Base-by-base conservation (phyloP, 2,797 vertebrate genomes). In the Corythornis leucogaster region DNA sequence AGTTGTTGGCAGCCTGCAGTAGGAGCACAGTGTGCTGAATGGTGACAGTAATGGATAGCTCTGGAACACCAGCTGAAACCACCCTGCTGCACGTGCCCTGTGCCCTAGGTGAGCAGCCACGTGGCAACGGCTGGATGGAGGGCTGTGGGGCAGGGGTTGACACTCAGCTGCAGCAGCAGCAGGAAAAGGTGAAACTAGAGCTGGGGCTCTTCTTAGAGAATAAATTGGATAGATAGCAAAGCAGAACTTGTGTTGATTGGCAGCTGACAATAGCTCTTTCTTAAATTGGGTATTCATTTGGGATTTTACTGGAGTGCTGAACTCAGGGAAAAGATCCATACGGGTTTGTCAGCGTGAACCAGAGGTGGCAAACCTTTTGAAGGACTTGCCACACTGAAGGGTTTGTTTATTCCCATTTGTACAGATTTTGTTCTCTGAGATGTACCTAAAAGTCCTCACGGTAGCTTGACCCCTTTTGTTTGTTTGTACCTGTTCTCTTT, bases 251-350 rank as follows among this genome's bases (percentile, higher is more conserved):
- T 40, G 61, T 31, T 91, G 87, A 88, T 57, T 86, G 83, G 38
- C 89, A 95, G 70, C 53, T 92, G 85, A 88, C 87, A 80, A 50
- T 8, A 28, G 10, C 26, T 91, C 20, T 53, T 55, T 42, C 80
- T 58, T 79, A 79, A 90, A 89, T 12, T 76, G 71, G 77, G 45
- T 86, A 63, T 92, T 70, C 93, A 81, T 79, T 88, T 68, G 53
- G 77, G 83, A 73, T 81, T 92, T 91, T 70, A 31, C 17, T 74
- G 53, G 31, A 64, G 61, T 2, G 2, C 48, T 68, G 54, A 85
- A 50, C 24, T 15, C 0, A 1, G 80, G n/a, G 68, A 73, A 53
- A 61, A 57, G 57, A 70, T 45, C 33, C 21, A 3, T 38, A 38
- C 0, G 1, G 58, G 46, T 88, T 74, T 8, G 2, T 74, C 61